Evolutionary conservation across 2,797 vertebrate species (phyloP), one percentile per base, ranked within the genome.

Genomic region (Enteromius unitaeniatus): DNA sequence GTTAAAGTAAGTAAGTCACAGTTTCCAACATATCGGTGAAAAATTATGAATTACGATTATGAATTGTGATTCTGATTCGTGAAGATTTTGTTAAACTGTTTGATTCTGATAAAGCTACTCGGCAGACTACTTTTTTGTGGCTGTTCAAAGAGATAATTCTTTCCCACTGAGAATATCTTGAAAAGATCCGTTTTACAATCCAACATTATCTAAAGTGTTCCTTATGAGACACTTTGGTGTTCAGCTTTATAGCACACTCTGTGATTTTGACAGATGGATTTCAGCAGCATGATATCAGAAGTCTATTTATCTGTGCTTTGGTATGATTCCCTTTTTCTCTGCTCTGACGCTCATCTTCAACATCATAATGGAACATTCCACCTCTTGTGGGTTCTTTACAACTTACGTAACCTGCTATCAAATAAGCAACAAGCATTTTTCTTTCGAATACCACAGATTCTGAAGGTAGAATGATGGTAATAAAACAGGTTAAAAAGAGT

Each of bases 361-460:
- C 55, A 73, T 76, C 65, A 82, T 64, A 78, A 85, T 72, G 84
- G 74, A 85, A 85, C 53, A 45, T 85, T 85, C 74, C 53, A 51
- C 21, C 34, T 72, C 23, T 45, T 42, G 26, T 31, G 17, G 55
- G 13, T 65, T 68, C 70, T 77, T 69, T n/a, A 64, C 21, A 69
- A 62, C 51, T 77, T 83, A 17, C 6, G 13, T 68, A 83, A 83
- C 62, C 23, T 42, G 23, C 49, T 19, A 45, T 77, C 60, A 53
- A 51, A 82, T 82, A 19, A 76, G 28, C 21, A 21, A 14, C 2
- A 23, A 40, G 21, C 14, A 6, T 65, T 19, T 74, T 76, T 45
- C 42, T 9, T 37, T 6, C 45, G 23, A 77, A 58, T 34, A 53
- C 62, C 73, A n/a, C 9, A 77, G 62, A 77, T 83, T 83, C 23